Conservation (phyloP, 2,113 vertebrate species). For the Sterrhoptilus dennistouni region DNA sequence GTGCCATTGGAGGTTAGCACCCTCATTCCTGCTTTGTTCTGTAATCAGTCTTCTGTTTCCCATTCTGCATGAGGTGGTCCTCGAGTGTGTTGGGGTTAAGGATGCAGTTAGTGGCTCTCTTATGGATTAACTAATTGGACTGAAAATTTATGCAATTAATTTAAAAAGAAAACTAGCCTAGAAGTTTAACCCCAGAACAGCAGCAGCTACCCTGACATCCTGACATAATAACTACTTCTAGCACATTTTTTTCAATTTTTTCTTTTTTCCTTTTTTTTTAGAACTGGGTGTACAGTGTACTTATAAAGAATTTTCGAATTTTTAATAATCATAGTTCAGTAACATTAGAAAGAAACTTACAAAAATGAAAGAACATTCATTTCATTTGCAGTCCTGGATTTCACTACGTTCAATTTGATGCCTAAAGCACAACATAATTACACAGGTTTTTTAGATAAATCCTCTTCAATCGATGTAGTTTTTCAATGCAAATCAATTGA, state of each 20-base stretch:
- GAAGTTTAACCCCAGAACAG: not conserved
- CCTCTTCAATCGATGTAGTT: not conserved
- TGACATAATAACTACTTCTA: not conserved
- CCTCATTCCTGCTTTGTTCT: not conserved
- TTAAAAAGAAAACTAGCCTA: not conserved
- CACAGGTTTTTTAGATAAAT: not conserved
- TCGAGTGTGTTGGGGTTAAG: not conserved
- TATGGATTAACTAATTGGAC: not conserved
- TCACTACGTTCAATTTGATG: not conserved
- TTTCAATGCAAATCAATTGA: not conserved
- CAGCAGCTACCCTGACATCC: not conserved
- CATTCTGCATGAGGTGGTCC: not conserved
- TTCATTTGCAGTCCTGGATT: not conserved
- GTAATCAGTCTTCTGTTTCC: not conserved
- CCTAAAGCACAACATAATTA: not conserved
- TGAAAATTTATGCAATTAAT: not conserved
- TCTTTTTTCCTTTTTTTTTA: not conserved
- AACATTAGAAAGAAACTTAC: not conserved
- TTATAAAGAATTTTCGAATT: not conserved
- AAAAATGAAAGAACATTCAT: not conserved
- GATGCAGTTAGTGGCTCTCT: not conserved
- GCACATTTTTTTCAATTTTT: not conserved
- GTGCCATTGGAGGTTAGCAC: rapidly evolving
- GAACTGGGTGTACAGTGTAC: not conserved
- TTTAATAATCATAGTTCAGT: not conserved